phyloP scores from a whole-genome alignment of 2,888 invertebrate species.

The Himalopsyche japonica region DNA sequence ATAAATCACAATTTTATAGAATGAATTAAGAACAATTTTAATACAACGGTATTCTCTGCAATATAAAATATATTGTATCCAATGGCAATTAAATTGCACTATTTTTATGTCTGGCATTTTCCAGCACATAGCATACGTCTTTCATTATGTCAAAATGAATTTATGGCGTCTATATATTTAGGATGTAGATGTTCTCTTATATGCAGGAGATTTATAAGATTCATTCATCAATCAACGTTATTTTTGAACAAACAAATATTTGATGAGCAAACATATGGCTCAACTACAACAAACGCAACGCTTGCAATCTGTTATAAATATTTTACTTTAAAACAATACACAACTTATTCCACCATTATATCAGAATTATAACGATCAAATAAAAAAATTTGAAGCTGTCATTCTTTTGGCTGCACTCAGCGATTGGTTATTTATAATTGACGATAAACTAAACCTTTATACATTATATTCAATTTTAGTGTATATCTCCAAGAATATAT shows the following conservation, averaged over 20 bases:
- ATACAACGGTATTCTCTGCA: not conserved
- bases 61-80: not conserved
- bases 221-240: conserved; percentile 31
- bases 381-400: no score
- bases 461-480: no score
- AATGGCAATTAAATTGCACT: not conserved
- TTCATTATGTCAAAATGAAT: conserved; percentile 27
- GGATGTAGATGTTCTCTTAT: conserved; percentile 1
- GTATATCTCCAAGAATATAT: no score
- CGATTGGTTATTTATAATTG: no score
- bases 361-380: no score
- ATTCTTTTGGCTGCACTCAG: no score
- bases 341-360: no score
- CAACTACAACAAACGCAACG: not conserved
- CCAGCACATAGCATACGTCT: conserved; percentile 10
- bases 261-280: not conserved
- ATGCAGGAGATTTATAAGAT: conserved; percentile 28
- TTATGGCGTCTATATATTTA: conserved; percentile 30
- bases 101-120: not conserved
- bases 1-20: no score
- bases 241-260: conserved; percentile 16
- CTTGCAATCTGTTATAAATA: not conserved
- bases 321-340: no score
- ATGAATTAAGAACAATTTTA: no score
- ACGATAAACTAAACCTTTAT: no score